phyloP scores from a whole-genome alignment of 2,797 vertebrate genomes.

The Hyperoplus lanceolatus region DNA sequence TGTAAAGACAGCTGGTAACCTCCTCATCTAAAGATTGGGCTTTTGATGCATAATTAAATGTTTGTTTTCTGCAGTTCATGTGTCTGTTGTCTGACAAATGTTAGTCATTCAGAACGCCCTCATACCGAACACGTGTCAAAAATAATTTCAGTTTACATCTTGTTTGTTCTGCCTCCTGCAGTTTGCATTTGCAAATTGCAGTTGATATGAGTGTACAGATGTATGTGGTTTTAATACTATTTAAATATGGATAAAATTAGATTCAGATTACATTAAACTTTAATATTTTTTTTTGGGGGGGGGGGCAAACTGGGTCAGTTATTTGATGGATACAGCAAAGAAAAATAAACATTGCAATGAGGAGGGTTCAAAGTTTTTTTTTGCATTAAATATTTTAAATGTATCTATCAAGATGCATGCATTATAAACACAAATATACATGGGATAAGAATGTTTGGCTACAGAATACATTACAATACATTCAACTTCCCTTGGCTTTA shows the following conservation, averaged over 20 bases:
- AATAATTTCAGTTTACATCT: background rate
- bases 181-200: background rate
- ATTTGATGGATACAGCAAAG: conserved; percentile 26
- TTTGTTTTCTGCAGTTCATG: background rate
- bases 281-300: conserved; percentile 38
- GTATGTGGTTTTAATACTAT: conserved; percentile 32
- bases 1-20: background rate
- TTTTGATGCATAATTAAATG: background rate
- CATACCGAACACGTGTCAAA: background rate
- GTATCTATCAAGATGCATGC: background rate
- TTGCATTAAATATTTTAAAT: background rate
- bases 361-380: background rate
- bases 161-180: background rate
- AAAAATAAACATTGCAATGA: conserved; percentile 39
- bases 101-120: background rate
- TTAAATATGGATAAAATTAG: conserved; percentile 44
- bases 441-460: too few species aligned
- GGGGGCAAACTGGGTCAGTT: conserved; percentile 56
- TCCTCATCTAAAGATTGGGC: background rate
- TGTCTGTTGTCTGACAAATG: background rate
- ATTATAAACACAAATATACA: conserved; percentile 9
- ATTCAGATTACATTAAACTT: conserved; percentile 51
- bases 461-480: too few species aligned
- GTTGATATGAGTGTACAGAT: conserved; percentile 15
- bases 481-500: background rate